Base-by-base conservation (phyloP, 2,888 invertebrate species). In the Lomographa bimaculata region DNA sequence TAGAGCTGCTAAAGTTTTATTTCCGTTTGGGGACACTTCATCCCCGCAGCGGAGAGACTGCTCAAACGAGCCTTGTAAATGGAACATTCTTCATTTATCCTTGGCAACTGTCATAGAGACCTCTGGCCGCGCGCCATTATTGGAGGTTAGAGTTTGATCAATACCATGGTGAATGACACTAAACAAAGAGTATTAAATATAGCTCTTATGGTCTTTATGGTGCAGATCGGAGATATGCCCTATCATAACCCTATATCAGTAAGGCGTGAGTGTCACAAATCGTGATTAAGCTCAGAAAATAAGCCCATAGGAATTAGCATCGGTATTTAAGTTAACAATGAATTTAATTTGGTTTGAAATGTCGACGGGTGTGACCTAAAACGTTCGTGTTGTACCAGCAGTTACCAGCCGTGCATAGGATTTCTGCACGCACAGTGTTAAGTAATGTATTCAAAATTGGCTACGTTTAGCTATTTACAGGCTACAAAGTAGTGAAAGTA, bases 21-120 rank as follows among this genome's bases (percentile, higher is more conserved):
- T 90, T 8, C 85, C 81, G 48, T 64, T 84, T 9, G 90, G 84
- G 34, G 86, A 86, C 50, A 78, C 51, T 36, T 89, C 85, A 57
- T 86, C 84, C 36, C 90, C 89, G 49, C 89, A 83, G 38, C 92
- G 86, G 50, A 92, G 75, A 39, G 92, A 92, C 60, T 90, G 91
- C 71, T 91, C 92, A 57, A 92, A 92, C 19, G 90, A 72, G 46
- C 90, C 89, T 75, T 90, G 89, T 50, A 90, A 63, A 62, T 89
- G 85, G 64, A 90, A 90, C 90, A 90, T 90, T 73, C 52, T 85
- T 71, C 65, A 69, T 62, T 54, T 63, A 72, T 64, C 57, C 57
- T 56, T 50, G 36, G 37, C 62, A 42, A 70, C 71, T 67, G 76
- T 72, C 71, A 75, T 68, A 54, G 63, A 57, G 67, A 69, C 64